Percentiles rank a stretch among this genome's conserved stretches.
Conservation (phyloP, 2,113 vertebrate species). For the Callorhinus ursinus region DNA sequence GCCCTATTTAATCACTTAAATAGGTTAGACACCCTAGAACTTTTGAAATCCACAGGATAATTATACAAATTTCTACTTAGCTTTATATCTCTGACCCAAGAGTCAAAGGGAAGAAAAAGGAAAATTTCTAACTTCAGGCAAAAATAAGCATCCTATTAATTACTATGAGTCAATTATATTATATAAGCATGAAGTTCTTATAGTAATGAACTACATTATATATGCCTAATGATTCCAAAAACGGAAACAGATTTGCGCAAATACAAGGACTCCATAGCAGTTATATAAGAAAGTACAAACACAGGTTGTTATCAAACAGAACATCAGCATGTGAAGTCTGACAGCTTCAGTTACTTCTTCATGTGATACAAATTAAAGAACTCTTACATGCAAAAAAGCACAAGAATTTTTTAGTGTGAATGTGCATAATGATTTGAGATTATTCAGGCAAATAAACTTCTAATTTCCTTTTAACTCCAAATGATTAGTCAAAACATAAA, state of each 20-base stretch:
- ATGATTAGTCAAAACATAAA: neutral
- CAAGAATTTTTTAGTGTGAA: neutral
- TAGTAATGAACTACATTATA: constrained; percentile 39
- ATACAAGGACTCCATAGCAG: neutral
- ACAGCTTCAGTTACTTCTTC: neutral
- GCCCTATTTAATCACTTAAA: neutral
- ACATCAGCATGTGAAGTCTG: neutral
- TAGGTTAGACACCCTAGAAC: constrained; percentile 42
- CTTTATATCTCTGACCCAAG: constrained; percentile 13
- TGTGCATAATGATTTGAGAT: neutral
- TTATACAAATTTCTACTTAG: constrained; percentile 50
- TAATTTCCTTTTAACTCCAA: neutral
- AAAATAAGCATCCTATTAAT: constrained; percentile 62
- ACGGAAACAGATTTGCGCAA: neutral
- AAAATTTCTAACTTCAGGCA: constrained; percentile 57
- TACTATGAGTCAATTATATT: constrained; percentile 48
- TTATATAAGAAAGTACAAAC: neutral
- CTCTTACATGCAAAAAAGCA: neutral
- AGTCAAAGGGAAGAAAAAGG: constrained; percentile 46
- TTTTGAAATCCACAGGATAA: constrained; percentile 55
- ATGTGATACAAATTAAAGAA: neutral
- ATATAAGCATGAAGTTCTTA: constrained; percentile 37
- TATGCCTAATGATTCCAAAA: constrained; percentile 14
- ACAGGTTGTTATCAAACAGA: neutral
- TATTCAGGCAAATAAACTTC: neutral